Conservation (phyloP, 2,888 invertebrate species). For the Dryomyza anilis region DNA sequence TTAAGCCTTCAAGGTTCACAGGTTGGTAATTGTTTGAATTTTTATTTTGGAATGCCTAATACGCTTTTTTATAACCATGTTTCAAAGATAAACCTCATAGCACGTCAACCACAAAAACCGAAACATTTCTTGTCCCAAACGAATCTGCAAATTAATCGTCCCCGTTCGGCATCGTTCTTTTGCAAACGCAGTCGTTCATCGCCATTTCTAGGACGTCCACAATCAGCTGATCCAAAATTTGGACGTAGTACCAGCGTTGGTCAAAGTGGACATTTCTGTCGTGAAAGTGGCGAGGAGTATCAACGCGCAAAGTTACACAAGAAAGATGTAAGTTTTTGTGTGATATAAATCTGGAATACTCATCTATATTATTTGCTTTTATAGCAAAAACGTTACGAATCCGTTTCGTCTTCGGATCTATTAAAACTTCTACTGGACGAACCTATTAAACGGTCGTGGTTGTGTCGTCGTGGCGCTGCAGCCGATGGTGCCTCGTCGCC, state of each 20-base stretch:
- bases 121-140: slow-evolving; percentile 49
- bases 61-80: neutral
- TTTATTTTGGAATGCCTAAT: too few species aligned
- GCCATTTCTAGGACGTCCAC: slow-evolving; percentile 52
- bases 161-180: slow-evolving; percentile 57
- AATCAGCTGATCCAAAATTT: slow-evolving; percentile 59
- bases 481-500: slow-evolving; percentile 44
- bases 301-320: slow-evolving; percentile 28
- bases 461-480: slow-evolving; percentile 46
- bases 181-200: slow-evolving; percentile 51
- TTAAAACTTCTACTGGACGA: slow-evolving; percentile 57
- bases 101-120: slow-evolving; percentile 57
- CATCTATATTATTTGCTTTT: neutral
- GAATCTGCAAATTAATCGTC: slow-evolving; percentile 44
- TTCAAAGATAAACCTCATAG: slow-evolving; percentile 58
- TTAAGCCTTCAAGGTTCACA: slow-evolving; percentile 60
- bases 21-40: too few species aligned
- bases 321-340: slow-evolving; percentile 36
- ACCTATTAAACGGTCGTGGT: slow-evolving; percentile 64
- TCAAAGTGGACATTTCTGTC: slow-evolving; percentile 38
- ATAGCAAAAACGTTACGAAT: slow-evolving; percentile 40
- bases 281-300: slow-evolving; percentile 23
- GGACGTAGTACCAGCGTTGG: slow-evolving; percentile 41
- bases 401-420: slow-evolving; percentile 57
- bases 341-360: neutral